Evolutionary conservation across 2,888 invertebrate genomes (phyloP).

Genomic region (Drosophila kokeensis): DNA sequence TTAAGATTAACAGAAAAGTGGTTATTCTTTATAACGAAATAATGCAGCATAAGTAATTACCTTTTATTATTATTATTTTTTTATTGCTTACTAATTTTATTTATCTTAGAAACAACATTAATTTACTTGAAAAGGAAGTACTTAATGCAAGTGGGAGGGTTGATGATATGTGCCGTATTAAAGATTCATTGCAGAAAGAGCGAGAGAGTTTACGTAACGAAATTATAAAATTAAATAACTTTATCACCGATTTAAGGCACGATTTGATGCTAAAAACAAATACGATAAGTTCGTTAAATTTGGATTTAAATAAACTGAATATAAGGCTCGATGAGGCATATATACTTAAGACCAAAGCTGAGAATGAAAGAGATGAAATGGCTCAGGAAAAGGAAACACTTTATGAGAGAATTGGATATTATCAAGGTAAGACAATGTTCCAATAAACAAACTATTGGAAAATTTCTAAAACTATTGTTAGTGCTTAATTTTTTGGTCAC

Average conservation of each 20-base stretch:
- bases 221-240: slow-evolving; percentile 74
- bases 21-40: slow-evolving; percentile 72
- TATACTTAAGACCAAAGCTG: slow-evolving; percentile 66
- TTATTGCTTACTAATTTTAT: background rate
- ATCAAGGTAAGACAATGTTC: slow-evolving; percentile 31
- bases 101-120: slow-evolving; percentile 66
- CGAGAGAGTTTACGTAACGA: slow-evolving; percentile 77
- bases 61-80: no score
- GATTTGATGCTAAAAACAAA: slow-evolving; percentile 76
- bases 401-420: slow-evolving; percentile 73
- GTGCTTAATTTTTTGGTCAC: no score
- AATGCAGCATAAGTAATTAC: slow-evolving; percentile 57
- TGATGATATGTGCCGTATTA: slow-evolving; percentile 72
- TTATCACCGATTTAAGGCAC: slow-evolving; percentile 72
- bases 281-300: slow-evolving; percentile 70
- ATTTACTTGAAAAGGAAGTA: slow-evolving; percentile 77
- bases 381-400: slow-evolving; percentile 78
- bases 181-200: slow-evolving; percentile 77
- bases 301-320: slow-evolving; percentile 72
- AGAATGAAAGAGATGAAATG: slow-evolving; percentile 80
- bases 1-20: slow-evolving; percentile 72
- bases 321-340: background rate
- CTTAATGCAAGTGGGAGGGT: slow-evolving; percentile 66
- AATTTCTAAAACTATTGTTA: no score
- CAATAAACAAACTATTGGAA: no score